phyloP scores from a whole-genome alignment of 2,797 vertebrate genomes.

The Bucorvus abyssinicus region DNA sequence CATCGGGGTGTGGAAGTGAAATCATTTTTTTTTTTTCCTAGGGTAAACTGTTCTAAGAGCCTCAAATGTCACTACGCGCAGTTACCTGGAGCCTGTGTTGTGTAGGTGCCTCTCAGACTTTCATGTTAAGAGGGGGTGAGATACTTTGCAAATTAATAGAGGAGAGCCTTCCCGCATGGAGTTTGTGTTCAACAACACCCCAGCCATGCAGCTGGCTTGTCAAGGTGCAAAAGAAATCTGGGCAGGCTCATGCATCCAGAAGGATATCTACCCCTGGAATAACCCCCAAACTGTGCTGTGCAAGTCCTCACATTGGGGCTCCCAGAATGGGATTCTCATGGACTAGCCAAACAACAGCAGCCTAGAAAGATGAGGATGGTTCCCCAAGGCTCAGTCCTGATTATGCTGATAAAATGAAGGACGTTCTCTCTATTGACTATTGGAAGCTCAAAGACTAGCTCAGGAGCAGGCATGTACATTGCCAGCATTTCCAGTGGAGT shows the following conservation, averaged over 20 bases:
- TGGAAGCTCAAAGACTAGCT: not conserved
- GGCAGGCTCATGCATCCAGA: not conserved
- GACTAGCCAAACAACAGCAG: not conserved
- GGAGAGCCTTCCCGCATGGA: not conserved
- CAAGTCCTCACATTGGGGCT: accelerated
- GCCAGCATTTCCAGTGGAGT: not conserved
- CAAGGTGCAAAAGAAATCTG: not conserved
- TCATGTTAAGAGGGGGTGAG: not conserved
- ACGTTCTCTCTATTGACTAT: not conserved
- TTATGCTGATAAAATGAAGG: not conserved
- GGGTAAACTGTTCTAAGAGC: not conserved
- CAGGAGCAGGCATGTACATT: not conserved
- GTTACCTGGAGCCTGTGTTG: not conserved
- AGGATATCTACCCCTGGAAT: not conserved
- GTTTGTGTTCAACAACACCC: not conserved
- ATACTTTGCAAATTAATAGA: not conserved
- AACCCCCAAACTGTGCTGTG: not conserved
- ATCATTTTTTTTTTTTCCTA: no score
- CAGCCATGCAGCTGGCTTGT: not conserved
- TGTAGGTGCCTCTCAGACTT: not conserved
- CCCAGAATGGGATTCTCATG: not conserved
- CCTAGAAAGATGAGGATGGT: not conserved
- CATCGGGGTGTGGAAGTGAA: not conserved
- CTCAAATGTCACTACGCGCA: not conserved
- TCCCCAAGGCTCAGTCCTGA: not conserved